Conservation (phyloP, 2,797 vertebrate genomes). For the Pseudochaenichthys georgianus region DNA sequence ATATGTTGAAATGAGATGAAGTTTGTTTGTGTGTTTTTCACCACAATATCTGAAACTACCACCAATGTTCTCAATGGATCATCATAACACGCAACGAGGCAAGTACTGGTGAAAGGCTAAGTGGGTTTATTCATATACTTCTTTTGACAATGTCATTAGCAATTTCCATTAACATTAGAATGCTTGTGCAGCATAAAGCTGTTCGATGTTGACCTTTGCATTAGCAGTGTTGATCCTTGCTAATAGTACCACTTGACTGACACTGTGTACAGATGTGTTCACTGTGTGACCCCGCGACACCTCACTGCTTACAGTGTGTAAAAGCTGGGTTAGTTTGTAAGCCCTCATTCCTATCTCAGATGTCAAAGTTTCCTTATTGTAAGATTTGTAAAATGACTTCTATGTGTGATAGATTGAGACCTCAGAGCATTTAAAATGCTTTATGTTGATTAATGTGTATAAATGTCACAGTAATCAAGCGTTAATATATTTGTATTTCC, state of each 20-base stretch:
- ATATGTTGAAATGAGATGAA: not conserved
- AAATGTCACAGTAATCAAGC: too few species aligned
- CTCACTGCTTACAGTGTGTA: not conserved
- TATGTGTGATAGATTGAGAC: not conserved
- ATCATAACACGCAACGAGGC: constrained; percentile 17
- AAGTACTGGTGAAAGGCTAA: constrained; percentile 56
- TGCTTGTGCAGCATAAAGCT: constrained; percentile 29
- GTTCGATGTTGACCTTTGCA: constrained; percentile 49
- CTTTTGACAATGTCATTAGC: constrained; percentile 35
- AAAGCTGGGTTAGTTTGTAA: not conserved
- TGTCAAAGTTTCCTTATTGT: not conserved
- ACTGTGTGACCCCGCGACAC: not conserved
- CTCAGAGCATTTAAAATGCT: not conserved
- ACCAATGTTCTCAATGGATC: not conserved
- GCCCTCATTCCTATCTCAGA: not conserved
- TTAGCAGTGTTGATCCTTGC: constrained; percentile 27
- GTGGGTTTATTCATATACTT: constrained; percentile 34
- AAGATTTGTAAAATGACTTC: not conserved
- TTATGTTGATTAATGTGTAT: too few species aligned
- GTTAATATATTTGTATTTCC: not conserved
- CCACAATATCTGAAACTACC: too few species aligned
- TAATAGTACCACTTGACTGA: constrained; percentile 19
- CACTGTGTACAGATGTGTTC: not conserved
- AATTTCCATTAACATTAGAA: not conserved
- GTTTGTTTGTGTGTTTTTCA: not conserved